These are phyloP conservation scores for Siniperca scherzeri DNA, from an alignment of 2,797 vertebrate species.

Conservation along the genomic window DNA sequence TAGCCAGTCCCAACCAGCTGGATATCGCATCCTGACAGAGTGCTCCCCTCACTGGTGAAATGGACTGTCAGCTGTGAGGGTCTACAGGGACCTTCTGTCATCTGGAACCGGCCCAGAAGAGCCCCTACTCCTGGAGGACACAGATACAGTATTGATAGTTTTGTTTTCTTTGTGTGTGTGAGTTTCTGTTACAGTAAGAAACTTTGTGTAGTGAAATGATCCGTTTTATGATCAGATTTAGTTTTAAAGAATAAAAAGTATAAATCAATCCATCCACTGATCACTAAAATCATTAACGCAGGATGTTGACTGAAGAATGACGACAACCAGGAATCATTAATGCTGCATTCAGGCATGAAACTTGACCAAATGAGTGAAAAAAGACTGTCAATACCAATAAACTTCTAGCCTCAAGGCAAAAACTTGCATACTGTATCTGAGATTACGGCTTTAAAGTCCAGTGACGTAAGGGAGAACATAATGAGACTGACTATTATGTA, in stretches of 20 bases:
- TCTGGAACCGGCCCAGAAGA: constrained; percentile 94
- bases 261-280: not conserved
- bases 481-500: not conserved
- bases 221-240: not conserved
- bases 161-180: not conserved
- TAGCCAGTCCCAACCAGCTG: constrained; percentile 96
- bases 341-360: no score
- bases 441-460: not conserved
- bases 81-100: constrained; percentile 91
- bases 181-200: not conserved
- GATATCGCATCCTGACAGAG: constrained; percentile 96
- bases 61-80: constrained; percentile 94
- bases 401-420: not conserved
- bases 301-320: no score
- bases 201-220: not conserved
- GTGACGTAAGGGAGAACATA: not conserved
- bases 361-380: no score
- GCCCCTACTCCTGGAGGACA: constrained; percentile 92
- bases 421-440: not conserved
- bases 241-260: not conserved
- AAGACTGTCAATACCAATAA: not conserved
- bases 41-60: constrained; percentile 98
- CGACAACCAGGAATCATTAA: no score
- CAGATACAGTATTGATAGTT: not conserved
- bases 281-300: no score